Conservation (phyloP, 2,113 vertebrate species). For the Tinamus guttatus region DNA sequence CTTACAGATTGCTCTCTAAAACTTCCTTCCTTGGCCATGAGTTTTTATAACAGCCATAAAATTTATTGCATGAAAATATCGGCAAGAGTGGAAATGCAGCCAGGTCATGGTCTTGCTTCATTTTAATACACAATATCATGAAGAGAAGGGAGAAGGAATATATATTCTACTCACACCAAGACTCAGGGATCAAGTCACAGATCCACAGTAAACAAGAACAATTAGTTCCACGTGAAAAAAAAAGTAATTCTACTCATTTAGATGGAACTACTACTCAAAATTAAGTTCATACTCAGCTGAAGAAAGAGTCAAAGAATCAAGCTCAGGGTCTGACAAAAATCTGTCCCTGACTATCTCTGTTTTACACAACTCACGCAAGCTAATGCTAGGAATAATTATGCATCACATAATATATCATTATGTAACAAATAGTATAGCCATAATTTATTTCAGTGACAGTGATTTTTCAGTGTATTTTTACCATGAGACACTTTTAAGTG, state of each 20-base stretch:
- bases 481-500: neutral
- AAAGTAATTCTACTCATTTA: neutral
- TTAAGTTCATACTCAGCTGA: neutral
- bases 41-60: neutral
- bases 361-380: neutral
- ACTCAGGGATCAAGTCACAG: neutral
- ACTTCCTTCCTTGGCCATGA: neutral
- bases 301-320: neutral
- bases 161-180: neutral
- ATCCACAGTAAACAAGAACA: neutral
- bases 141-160: neutral
- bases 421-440: neutral
- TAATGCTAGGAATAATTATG: neutral
- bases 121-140: neutral
- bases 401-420: constrained; percentile 5
- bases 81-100: neutral
- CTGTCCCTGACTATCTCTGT: neutral
- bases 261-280: neutral
- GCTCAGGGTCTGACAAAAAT: neutral
- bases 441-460: neutral
- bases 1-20: neutral
- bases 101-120: neutral
- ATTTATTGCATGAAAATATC: neutral
- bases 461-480: neutral
- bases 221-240: neutral